Evolutionary conservation across 2,888 invertebrate species (phyloP).

Genomic region (Aporophyla lueneburgensis): DNA sequence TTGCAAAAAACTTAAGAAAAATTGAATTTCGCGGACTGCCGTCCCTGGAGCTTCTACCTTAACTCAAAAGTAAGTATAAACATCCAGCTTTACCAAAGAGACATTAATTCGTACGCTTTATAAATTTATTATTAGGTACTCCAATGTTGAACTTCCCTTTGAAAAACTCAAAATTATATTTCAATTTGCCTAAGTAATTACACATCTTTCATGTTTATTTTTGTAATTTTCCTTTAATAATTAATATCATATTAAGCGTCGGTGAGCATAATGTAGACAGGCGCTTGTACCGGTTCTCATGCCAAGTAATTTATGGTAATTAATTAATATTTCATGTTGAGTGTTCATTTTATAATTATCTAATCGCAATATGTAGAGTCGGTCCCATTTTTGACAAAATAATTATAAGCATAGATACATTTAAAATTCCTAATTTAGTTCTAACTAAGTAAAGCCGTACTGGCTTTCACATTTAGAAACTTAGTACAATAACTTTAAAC

Average conservation of each 20-base stretch:
- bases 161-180: conserved; percentile 35
- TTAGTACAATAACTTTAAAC: no score
- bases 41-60: no score
- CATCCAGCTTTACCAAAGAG: not conserved
- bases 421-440: no score
- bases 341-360: conserved; percentile 8
- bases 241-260: conserved; percentile 38
- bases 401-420: no score
- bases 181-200: conserved; percentile 45
- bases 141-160: conserved; percentile 33
- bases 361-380: no score
- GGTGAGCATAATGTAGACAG: conserved; percentile 19
- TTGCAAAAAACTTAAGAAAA: no score
- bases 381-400: no score
- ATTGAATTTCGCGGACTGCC: no score
- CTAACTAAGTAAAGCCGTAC: no score
- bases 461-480: no score
- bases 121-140: conserved; percentile 32
- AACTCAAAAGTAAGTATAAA: conserved; percentile 23
- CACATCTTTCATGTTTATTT: conserved; percentile 45
- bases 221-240: conserved; percentile 40
- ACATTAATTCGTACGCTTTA: conserved; percentile 22
- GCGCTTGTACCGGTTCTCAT: conserved; percentile 2
- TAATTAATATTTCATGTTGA: conserved; percentile 20
- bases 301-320: conserved; percentile 24